These are phyloP conservation scores for Heliocidaris tuberculata DNA, from an alignment of 35 echinoderm and acorn worm species.

Conservation along the genomic window DNA sequence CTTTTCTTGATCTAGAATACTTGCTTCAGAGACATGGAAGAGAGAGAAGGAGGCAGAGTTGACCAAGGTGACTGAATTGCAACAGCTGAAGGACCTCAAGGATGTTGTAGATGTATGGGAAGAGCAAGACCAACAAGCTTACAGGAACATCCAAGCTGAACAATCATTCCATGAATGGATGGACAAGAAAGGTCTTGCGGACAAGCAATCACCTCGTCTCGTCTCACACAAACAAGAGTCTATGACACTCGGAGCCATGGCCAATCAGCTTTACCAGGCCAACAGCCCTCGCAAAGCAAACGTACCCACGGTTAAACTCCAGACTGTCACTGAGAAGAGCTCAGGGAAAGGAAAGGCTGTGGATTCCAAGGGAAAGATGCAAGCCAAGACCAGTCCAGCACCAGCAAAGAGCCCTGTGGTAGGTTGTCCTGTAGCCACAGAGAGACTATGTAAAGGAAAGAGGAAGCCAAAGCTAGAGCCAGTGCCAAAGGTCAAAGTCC, in stretches of 20 bases:
- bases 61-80: slow-evolving; percentile 63
- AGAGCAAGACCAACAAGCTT: slow-evolving; percentile 63
- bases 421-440: background rate
- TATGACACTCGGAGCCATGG: slow-evolving; percentile 33
- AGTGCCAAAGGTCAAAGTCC: slow-evolving; percentile 25
- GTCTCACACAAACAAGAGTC: background rate
- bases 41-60: slow-evolving; percentile 77
- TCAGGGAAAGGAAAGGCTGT: slow-evolving; percentile 23
- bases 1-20: slow-evolving; percentile 56
- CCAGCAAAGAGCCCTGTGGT: background rate
- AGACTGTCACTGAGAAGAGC: background rate
- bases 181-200: slow-evolving; percentile 68
- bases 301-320: background rate
- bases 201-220: slow-evolving; percentile 14
- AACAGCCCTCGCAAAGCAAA: background rate
- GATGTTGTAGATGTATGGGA: slow-evolving; percentile 60
- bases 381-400: background rate
- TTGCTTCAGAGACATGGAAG: slow-evolving; percentile 89
- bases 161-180: slow-evolving; percentile 86
- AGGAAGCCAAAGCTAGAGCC: slow-evolving; percentile 40
- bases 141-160: slow-evolving; percentile 65
- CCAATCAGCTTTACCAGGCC: slow-evolving; percentile 21
- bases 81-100: slow-evolving; percentile 68
- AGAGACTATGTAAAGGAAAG: slow-evolving; percentile 26
- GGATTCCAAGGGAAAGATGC: background rate